A percentile compares a stretch with the other conserved stretches of the same genome.
These are phyloP conservation scores for Albula goreensis DNA, from an alignment of 2,113 vertebrate species.

Conservation along the genomic window DNA sequence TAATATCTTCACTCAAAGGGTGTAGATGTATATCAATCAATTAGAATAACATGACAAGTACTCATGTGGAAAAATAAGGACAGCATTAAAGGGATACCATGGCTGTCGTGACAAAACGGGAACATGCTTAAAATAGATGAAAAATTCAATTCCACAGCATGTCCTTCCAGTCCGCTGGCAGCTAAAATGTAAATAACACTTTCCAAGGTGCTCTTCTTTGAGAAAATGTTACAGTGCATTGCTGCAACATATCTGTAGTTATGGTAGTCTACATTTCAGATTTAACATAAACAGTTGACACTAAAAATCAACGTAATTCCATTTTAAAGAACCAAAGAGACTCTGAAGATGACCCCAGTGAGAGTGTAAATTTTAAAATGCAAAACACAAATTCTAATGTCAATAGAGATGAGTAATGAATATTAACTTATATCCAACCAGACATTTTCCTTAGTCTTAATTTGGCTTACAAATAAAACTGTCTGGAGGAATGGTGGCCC, in stretches of 20 bases:
- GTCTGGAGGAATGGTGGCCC: too few species aligned
- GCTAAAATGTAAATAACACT: not conserved
- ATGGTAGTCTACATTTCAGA: too few species aligned
- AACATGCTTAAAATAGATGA: conserved; percentile 10
- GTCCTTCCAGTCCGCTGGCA: not conserved
- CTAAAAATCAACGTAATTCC: too few species aligned
- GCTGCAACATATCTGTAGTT: not conserved
- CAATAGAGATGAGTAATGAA: not conserved
- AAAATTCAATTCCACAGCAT: not conserved
- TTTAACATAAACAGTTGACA: too few species aligned
- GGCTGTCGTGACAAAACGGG: conserved; percentile 24
- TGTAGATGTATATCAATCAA: not conserved
- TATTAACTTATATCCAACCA: not conserved
- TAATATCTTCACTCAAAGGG: not conserved
- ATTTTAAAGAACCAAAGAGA: too few species aligned
- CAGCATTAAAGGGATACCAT: not conserved
- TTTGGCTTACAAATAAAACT: too few species aligned
- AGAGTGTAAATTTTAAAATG: too few species aligned
- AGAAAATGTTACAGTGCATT: not conserved
- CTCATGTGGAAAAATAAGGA: conserved; percentile 4
- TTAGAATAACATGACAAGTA: conserved; percentile 6
- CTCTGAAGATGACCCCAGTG: too few species aligned
- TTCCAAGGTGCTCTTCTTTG: not conserved
- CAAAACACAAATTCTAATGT: too few species aligned
- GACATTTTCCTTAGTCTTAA: not conserved